Evolutionary conservation across 2,888 invertebrate genomes (phyloP).

Genomic region (Abrostola tripartita): DNA sequence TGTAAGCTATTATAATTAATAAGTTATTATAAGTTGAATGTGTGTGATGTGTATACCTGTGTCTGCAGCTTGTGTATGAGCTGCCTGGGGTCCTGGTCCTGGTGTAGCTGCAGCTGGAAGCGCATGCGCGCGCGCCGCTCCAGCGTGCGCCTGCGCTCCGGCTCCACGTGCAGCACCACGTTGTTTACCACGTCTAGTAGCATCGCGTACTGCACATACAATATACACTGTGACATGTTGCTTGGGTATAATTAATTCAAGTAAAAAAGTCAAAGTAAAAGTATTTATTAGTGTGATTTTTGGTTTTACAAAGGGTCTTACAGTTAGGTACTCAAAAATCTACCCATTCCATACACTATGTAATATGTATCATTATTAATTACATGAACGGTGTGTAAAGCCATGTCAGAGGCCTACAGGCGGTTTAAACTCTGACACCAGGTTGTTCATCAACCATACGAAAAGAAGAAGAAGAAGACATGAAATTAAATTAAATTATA

Average conservation of each 20-base stretch:
- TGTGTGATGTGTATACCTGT: constrained; percentile 82
- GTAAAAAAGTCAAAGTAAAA: background rate
- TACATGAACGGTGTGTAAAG: too few relatives aligned
- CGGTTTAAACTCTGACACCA: too few relatives aligned
- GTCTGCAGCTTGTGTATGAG: constrained; percentile 98
- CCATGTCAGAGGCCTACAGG: too few relatives aligned
- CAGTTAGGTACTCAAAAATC: too few relatives aligned
- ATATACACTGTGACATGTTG: background rate
- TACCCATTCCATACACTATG: too few relatives aligned
- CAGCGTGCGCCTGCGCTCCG: constrained; percentile 96
- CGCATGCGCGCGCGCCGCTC: constrained; percentile 97
- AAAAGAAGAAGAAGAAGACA: too few relatives aligned
- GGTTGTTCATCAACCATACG: too few relatives aligned
- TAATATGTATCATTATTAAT: too few relatives aligned
- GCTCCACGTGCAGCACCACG: constrained; percentile 98
- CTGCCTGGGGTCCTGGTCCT: constrained; percentile 96
- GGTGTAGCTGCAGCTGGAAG: constrained; percentile 97
- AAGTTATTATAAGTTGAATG: background rate
- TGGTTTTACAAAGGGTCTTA: too few relatives aligned
- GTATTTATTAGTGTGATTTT: too few relatives aligned
- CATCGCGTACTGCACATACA: constrained; percentile 94
- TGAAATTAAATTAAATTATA: too few relatives aligned
- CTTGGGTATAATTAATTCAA: background rate
- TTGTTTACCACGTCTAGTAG: constrained; percentile 99
- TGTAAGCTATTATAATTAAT: background rate